These are phyloP conservation scores for Panurus biarmicus DNA, from an alignment of 2,113 vertebrate species.

Conservation along the genomic window DNA sequence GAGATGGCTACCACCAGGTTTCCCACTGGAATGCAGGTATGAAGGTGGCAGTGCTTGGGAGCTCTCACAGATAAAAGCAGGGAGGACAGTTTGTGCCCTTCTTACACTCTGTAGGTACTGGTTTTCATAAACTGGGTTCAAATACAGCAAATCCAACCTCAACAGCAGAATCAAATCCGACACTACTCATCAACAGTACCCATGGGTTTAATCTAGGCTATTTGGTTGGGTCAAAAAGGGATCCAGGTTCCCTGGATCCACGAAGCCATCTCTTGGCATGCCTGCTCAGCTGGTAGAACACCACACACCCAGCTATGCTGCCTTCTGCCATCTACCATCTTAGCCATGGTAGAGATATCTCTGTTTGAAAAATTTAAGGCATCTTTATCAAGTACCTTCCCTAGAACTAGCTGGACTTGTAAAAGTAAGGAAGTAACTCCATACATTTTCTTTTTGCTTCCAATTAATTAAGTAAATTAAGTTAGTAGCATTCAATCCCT, in stretches of 20 bases:
- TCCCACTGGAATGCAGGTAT: background rate
- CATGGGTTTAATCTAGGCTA: background rate
- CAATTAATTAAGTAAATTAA: background rate
- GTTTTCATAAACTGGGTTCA: background rate
- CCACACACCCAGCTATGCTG: background rate
- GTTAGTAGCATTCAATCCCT: background rate
- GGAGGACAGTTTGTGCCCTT: background rate
- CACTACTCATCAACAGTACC: background rate
- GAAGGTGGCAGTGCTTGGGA: background rate
- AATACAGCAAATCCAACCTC: background rate
- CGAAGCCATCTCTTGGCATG: background rate
- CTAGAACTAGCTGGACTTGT: background rate
- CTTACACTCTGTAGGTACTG: background rate
- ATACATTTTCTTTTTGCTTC: background rate
- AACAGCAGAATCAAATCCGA: background rate
- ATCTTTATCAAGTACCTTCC: background rate
- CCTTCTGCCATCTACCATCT: background rate
- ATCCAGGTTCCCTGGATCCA: background rate
- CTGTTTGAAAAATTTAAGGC: background rate
- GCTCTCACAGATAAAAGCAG: background rate
- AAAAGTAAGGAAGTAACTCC: background rate
- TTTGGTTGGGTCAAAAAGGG: background rate
- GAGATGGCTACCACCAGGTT: background rate
- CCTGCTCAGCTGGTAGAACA: background rate
- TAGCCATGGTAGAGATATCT: background rate